Evolutionary conservation across 92 coral and sea anemone genomes (phyloP).

Genomic region (Umimayanthus kanabou): DNA sequence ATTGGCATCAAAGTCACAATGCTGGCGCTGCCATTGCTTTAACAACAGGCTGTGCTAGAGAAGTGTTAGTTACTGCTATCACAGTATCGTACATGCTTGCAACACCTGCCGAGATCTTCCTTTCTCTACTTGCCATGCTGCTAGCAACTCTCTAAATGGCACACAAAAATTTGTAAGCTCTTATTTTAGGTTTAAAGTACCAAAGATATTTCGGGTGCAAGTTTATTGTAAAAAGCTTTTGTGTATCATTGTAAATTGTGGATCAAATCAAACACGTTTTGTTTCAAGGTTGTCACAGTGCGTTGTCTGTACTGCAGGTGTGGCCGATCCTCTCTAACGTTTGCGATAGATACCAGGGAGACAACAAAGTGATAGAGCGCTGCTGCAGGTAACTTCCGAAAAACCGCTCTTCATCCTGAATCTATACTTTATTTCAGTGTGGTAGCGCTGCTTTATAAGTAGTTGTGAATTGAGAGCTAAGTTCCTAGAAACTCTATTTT

Average conservation of each 20-base stretch:
- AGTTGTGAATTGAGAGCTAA: no score
- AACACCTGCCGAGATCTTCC: no score
- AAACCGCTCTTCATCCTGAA: not conserved
- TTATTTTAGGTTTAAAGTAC: not conserved
- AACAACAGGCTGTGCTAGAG: no score
- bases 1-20: no score
- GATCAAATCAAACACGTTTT: not conserved
- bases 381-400: slow-evolving; percentile 82
- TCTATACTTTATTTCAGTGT: no score
- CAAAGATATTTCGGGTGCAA: not conserved
- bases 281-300: not conserved
- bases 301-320: slow-evolving; percentile 49
- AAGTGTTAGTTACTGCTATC: no score
- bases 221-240: not conserved
- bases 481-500: no score
- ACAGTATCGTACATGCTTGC: no score
- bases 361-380: slow-evolving; percentile 80
- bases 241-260: no score
- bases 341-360: slow-evolving; percentile 78
- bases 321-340: slow-evolving; percentile 89
- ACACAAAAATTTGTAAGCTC: not conserved
- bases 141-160: not conserved
- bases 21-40: no score
- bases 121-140: not conserved
- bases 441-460: no score